Base-by-base conservation (phyloP, 2,888 invertebrate species). In the Rhagium mordax region DNA sequence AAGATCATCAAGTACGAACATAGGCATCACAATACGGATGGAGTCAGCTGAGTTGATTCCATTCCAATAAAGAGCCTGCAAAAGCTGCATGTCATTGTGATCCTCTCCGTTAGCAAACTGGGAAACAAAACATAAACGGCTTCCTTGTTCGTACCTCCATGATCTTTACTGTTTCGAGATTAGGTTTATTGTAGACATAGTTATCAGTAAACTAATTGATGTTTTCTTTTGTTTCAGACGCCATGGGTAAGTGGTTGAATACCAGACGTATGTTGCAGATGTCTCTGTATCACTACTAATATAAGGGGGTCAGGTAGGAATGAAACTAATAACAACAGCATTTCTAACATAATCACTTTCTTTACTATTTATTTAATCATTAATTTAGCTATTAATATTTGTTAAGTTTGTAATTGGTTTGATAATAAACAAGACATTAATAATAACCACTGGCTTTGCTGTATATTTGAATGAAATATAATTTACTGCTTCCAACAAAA, bases 201-300 rank as follows among this genome's bases (percentile, higher is more conserved):
- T 24, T 24, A 33, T n/a, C n/a, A n/a, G 3, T 41, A n/a, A 13
- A 41, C n/a, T 41, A 41, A 41, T 41, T n/a, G 13, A 20, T 76
- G 70, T 87, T 86, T 87, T 86, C 85, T 86, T 90, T 91, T 93
- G 92, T 94, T 94, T 86, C 94, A 94, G 94, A 94, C 91, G 93
- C 93, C 88, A 93, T 94, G 92, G 94, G 94, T 94, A 91, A 94
- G 93, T 92, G 88, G 86, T 84, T 81, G 62, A 80, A 77, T 65
- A 71, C 80, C 64, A 77, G 76, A 75, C 77, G 75, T 73, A 76
- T 74, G 61, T 60, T 79, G 73, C 77, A 76, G 71, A 77, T 78
- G 80, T 75, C 80, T n/a, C 47, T 77, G 57, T 76, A 76, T 74
- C 78, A 70, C 74, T 79, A 75, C 74, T 79, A 75, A 78, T 74